Conservation (phyloP, 2,888 invertebrate species). For the Drosophila dives region DNA sequence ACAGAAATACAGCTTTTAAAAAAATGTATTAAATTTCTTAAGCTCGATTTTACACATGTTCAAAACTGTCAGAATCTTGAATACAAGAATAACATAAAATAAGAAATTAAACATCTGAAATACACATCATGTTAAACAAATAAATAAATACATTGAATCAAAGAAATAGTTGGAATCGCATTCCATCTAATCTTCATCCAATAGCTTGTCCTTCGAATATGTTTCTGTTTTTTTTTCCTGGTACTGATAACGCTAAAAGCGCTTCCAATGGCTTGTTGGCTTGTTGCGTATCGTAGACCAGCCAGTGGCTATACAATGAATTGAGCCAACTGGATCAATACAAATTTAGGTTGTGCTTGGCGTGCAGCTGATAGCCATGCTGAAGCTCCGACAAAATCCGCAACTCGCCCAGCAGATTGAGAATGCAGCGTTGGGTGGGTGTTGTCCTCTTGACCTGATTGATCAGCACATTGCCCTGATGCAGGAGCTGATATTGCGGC, state of each 20-base stretch:
- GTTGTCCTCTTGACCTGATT: slow-evolving; percentile 34
- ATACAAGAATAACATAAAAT: background rate
- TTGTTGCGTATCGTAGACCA: slow-evolving; percentile 47
- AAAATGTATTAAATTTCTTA: background rate
- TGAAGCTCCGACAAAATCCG: slow-evolving; percentile 44
- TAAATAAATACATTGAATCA: background rate
- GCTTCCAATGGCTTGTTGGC: slow-evolving; percentile 38
- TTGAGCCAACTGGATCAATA: slow-evolving; percentile 56
- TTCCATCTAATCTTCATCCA: background rate
- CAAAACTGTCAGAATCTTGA: background rate
- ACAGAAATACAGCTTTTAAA: background rate
- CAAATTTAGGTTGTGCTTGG: slow-evolving; percentile 24
- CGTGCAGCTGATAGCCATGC: slow-evolving; percentile 48
- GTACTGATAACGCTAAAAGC: background rate
- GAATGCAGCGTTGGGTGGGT: slow-evolving; percentile 54
- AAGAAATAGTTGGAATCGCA: background rate
- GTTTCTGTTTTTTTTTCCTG: background rate
- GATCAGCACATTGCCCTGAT: slow-evolving; percentile 27
- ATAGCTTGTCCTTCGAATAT: background rate
- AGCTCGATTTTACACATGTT: no score
- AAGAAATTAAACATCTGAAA: background rate
- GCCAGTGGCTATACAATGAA: slow-evolving; percentile 52
- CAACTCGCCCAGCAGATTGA: slow-evolving; percentile 56
- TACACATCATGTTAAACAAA: background rate
- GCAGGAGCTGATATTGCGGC: slow-evolving; percentile 48